Evolutionary conservation across 1,140 invertebrate genomes (phyloP).

Genomic region (honey bee (Apis mellifera)): DNA sequence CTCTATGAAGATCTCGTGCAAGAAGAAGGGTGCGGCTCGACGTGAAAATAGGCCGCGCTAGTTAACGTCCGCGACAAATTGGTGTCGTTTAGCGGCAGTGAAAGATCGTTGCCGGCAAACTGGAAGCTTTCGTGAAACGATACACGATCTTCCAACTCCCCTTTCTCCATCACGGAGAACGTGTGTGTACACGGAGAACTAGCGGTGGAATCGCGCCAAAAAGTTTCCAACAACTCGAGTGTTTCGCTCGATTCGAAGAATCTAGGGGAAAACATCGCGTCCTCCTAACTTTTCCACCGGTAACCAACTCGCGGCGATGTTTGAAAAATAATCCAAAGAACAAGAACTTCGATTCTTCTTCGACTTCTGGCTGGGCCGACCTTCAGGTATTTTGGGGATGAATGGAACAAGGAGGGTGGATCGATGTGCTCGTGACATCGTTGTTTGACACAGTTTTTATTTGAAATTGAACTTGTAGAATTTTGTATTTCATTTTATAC

Average conservation of each 20-base stretch:
- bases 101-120: conserved; percentile 25
- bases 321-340: conserved; percentile 1
- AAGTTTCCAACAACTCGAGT: conserved; percentile 21
- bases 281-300: too few relatives aligned
- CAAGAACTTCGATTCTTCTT: conserved; percentile 19
- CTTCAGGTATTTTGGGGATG: not conserved
- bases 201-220: conserved; percentile 15
- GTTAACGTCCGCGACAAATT: conserved; percentile 52
- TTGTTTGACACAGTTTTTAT: not conserved
- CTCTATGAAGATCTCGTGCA: conserved; percentile 11
- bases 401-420: conserved; percentile 23
- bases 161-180: not conserved
- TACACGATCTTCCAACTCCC: not conserved
- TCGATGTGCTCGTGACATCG: not conserved
- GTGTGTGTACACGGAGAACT: not conserved
- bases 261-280: conserved; percentile 7
- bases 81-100: conserved; percentile 45
- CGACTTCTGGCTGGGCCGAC: conserved; percentile 13
- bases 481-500: too few relatives aligned
- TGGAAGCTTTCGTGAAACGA: conserved; percentile 9
- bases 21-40: not conserved
- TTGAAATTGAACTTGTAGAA: not conserved
- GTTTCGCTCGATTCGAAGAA: conserved; percentile 17
- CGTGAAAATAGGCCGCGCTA: conserved; percentile 57
- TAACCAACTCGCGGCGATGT: not conserved